Base-by-base conservation (phyloP, 2,888 invertebrate genomes). In the Alloscopus bannaensis region DNA sequence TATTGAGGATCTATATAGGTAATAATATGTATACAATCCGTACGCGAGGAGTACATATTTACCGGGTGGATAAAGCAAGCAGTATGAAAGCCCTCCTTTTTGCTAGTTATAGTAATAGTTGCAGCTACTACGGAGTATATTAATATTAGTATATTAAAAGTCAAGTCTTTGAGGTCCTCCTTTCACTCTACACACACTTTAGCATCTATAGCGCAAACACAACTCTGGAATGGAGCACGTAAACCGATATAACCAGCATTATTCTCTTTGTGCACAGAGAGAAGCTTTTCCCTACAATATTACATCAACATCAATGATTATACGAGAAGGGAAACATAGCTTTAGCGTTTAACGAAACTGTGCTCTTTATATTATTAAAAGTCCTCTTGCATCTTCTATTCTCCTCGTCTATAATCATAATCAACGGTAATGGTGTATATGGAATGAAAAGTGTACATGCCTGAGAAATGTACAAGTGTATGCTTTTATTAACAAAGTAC, bases 21-120 rank as follows among this genome's bases (percentile, higher is more conserved):
- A 6, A 24, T 13, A 22, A 22, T 11, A 55, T 22, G 20, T 11
- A 55, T 20, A 26, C 13, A 55, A 20, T 4, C 20, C 20, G 24
- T 26, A 55, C 6, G 24, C 55, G 47, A 22, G 24, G 20, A 26
- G 26, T 13, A 6, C 8, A 6, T 22, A 55, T n/a, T n/a, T n/a
- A 28, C 52, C 72, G 72, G 62, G 64, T 72, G 64, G 72, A 72
- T 72, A 64, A 50, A 59, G 71, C 59, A 70, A 70, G 59, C 24
- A 29, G 11, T 59, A 71, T 62, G 66, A 75, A 66, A 75, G 66
- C 59, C 24, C 18, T 42, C 13, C 42, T 2, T 73, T 68, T 57
- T 57, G 13, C 26, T 72, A 62, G 72, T 65, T 73, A 57, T 57
- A 31, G 73, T 65, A 57, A 57, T 73, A 73, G 73, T 65, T 57